Evolutionary conservation across 2,888 invertebrate genomes (phyloP), one percentile per base, ranked within the genome.

Genomic region (Pyrgus malvae): DNA sequence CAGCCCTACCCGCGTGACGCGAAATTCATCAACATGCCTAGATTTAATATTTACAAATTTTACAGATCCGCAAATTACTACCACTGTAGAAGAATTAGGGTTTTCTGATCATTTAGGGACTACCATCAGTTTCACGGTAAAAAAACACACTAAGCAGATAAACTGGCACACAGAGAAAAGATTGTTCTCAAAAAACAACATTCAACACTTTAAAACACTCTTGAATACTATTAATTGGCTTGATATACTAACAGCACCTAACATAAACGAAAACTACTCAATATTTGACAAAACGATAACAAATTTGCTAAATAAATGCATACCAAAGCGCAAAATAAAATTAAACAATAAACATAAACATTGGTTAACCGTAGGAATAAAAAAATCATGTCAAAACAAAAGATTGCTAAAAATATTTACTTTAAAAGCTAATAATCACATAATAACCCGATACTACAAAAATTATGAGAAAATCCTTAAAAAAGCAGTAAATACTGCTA

Each of bases 21-120:
- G 3, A 29, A 29, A 9, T 3, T n/a, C 27, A 0, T 29, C 27
- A 1, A 29, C 27, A 1, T 62, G 60, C 21, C 25, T 62, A 1
- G 62, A 64, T 27, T 16, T 64, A 9, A 3, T 62, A 8, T 62
- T 62, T 31, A 56, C 58, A 11, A 64, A 64, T 17, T 56, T 57
- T 37, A 27, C 3, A 27, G n/a, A 27, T 2, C 1, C n/a, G 27
- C 27, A 9, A n/a, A 1, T 5, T 8, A 6, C 9, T 1, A 5
- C n/a, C n/a, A n/a, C n/a, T n/a, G 27, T 27, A 2, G 1, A 27
- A 1, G 27, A 27, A 2, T 8, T 1, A 1, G 27, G 27, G 5
- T 27, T 27, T 9, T 27, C 27, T 9, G 27, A 27, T 27, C 27
- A 27, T 27, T 1, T 1, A 6, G 27, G 27, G 2, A n/a, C n/a